Evolutionary conservation across 2,888 invertebrate genomes (phyloP).

Genomic region (Acronicta aceris): DNA sequence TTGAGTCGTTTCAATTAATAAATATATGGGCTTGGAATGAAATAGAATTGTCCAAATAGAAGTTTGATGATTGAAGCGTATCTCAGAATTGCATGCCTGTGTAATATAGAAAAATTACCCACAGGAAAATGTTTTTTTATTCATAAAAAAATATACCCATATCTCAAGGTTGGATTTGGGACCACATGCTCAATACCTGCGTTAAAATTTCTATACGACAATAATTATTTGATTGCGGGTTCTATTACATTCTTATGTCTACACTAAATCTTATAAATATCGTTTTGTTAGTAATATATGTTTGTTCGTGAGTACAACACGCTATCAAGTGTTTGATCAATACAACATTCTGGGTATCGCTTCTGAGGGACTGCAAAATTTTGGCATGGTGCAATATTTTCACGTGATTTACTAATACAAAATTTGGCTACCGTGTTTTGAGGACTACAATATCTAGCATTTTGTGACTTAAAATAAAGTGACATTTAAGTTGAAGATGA

Average conservation of each 20-base stretch:
- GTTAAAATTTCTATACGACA: no score
- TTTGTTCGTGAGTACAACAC: not conserved
- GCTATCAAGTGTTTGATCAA: not conserved
- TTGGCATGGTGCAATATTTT: no score
- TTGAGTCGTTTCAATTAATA: constrained; percentile 30
- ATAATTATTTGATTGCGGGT: constrained; percentile 8
- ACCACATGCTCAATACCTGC: no score
- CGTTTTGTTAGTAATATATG: constrained; percentile 17
- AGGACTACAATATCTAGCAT: not conserved
- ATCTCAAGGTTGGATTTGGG: no score
- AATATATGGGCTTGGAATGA: constrained; percentile 17
- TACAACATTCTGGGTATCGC: not conserved
- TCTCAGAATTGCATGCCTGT: no score
- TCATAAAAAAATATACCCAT: no score
- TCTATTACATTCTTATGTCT: constrained; percentile 16
- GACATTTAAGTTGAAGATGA: not conserved
- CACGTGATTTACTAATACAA: not conserved
- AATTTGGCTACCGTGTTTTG: no score
- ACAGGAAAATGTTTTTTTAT: no score
- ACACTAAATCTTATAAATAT: constrained; percentile 4
- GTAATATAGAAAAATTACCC: no score
- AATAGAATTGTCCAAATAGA: constrained; percentile 14
- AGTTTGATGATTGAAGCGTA: no score
- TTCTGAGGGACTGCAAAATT: not conserved
- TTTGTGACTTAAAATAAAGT: not conserved